Conservation (phyloP, 2,888 invertebrate species). For the Acanthopleura granulata region DNA sequence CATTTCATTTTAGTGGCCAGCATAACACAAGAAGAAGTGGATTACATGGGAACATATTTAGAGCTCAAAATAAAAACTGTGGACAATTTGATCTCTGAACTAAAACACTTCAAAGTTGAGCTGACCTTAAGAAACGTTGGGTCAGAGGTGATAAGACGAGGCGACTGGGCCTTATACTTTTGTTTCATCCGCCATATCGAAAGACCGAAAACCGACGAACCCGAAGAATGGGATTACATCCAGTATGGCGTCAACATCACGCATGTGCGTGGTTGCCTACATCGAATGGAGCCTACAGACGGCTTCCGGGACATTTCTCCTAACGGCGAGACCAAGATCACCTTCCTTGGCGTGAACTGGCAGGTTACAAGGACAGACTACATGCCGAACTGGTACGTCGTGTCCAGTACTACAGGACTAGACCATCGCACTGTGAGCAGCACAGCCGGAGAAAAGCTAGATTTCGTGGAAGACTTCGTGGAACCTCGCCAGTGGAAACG, state of each 20-base stretch:
- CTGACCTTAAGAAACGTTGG: slow-evolving; percentile 47
- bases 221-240: slow-evolving; percentile 27
- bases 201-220: slow-evolving; percentile 34
- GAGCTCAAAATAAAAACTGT: slow-evolving; percentile 46
- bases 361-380: slow-evolving; percentile 28
- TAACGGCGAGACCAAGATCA: neutral
- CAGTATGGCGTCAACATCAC: slow-evolving; percentile 43
- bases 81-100: slow-evolving; percentile 53
- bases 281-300: slow-evolving; percentile 46
- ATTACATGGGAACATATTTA: slow-evolving; percentile 24
- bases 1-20: neutral
- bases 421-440: slow-evolving; percentile 46
- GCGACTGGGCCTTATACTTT: slow-evolving; percentile 56
- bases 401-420: slow-evolving; percentile 31
- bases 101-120: slow-evolving; percentile 43
- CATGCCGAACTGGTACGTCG: slow-evolving; percentile 28
- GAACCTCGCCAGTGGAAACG: slow-evolving; percentile 35
- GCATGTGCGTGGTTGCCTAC: slow-evolving; percentile 56
- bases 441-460: slow-evolving; percentile 51
- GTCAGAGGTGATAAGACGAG: slow-evolving; percentile 29
- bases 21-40: neutral
- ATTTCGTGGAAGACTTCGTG: slow-evolving; percentile 54
- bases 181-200: slow-evolving; percentile 52
- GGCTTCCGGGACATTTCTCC: slow-evolving; percentile 33
- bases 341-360: neutral